A percentile compares a stretch with the other conserved stretches of the same genome.
Conservation (phyloP, 2,888 invertebrate genomes). For the Petrolisthes manimaculis region DNA sequence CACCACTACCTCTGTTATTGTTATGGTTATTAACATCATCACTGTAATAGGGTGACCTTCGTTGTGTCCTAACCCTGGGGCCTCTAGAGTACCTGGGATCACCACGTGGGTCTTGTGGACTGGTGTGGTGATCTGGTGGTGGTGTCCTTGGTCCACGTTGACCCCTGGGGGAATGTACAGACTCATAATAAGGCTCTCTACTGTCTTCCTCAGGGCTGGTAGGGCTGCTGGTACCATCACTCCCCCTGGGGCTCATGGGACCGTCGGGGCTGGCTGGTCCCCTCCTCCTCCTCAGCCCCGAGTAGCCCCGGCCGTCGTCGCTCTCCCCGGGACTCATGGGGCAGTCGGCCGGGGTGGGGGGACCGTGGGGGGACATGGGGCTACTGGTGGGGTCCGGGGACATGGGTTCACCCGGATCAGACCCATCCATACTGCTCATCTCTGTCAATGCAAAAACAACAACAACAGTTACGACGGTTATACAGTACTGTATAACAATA, state of each 20-base stretch:
- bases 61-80: no score
- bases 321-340: neutral
- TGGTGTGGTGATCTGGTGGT: neutral
- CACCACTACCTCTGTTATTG: neutral
- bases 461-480: neutral
- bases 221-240: neutral
- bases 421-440: slow-evolving; percentile 55
- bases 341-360: slow-evolving; percentile 9
- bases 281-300: neutral
- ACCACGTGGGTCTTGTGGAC: slow-evolving; percentile 17
- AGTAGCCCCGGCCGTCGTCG: neutral
- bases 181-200: neutral
- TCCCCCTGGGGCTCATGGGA: neutral
- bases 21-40: no score
- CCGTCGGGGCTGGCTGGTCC: slow-evolving; percentile 19
- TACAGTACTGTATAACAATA: neutral
- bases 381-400: slow-evolving; percentile 36
- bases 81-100: neutral
- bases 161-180: neutral
- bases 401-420: slow-evolving; percentile 44
- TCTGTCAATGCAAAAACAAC: slow-evolving; percentile 4
- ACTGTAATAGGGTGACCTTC: no score
- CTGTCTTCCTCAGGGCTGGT: neutral
- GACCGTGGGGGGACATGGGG: slow-evolving; percentile 27
- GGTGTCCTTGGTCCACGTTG: slow-evolving; percentile 4